Conservation (phyloP, 2,888 invertebrate genomes). For the Phengaris arion region DNA sequence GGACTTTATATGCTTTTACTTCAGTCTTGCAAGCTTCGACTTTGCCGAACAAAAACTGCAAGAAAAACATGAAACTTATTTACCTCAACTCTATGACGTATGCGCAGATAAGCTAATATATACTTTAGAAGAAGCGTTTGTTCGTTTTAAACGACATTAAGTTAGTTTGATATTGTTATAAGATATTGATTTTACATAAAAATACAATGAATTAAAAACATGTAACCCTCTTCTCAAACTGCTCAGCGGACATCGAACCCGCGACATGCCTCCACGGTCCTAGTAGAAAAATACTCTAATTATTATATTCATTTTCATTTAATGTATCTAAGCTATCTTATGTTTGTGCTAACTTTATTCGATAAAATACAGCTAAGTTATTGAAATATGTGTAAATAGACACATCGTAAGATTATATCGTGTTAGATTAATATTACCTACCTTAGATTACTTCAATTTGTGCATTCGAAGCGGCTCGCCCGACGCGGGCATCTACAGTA, state of each 20-base stretch:
- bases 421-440: conserved; percentile 30
- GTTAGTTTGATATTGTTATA: conserved; percentile 11
- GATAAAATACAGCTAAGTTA: conserved; percentile 19
- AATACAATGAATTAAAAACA: conserved; percentile 5
- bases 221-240: neutral
- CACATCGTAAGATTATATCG: conserved; percentile 4
- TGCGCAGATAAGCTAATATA: neutral
- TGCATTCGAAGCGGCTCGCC: conserved; percentile 45
- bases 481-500: neutral
- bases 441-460: conserved; percentile 47
- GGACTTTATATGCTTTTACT: conserved; percentile 56
- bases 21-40: conserved; percentile 75
- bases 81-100: neutral
- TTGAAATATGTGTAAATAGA: conserved; percentile 24
- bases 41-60: conserved; percentile 34
- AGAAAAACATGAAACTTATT: neutral
- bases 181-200: neutral
- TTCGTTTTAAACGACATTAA: conserved; percentile 1
- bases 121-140: conserved; percentile 9
- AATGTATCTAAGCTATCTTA: conserved; percentile 7
- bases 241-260: conserved; percentile 15
- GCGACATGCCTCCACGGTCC: conserved; percentile 31
- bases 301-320: conserved; percentile 31
- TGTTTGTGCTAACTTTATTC: neutral
- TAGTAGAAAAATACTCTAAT: conserved; percentile 43